phyloP scores from a whole-genome alignment of 2,797 vertebrate genomes.

The Centroberyx gerrardi region DNA sequence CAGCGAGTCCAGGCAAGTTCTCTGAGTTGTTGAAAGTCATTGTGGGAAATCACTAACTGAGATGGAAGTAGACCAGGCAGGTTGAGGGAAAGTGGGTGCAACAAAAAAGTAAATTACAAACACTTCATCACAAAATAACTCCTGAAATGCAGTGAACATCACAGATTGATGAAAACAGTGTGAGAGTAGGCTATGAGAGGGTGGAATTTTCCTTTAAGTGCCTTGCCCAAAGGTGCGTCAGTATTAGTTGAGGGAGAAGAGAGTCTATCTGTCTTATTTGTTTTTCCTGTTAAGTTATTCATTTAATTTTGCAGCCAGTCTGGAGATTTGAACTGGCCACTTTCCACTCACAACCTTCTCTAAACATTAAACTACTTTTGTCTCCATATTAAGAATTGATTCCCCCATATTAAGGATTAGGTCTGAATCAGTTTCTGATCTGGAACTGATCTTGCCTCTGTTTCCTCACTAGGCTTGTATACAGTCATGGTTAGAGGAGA shows the following conservation, averaged over 20 bases:
- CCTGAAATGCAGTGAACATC: slow-evolving; percentile 9
- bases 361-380: slow-evolving; percentile 3
- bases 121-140: slow-evolving; percentile 47
- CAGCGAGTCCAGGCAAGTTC: too few relatives aligned
- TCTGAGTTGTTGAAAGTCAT: too few relatives aligned
- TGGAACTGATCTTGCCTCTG: not conserved
- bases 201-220: slow-evolving; percentile 10
- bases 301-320: not conserved
- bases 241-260: not conserved
- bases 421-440: not conserved
- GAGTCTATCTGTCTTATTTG: slow-evolving; percentile 6
- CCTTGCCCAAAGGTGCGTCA: not conserved
- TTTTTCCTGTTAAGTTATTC: slow-evolving; percentile 15
- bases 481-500: too few relatives aligned
- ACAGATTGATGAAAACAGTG: not conserved
- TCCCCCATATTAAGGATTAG: not conserved
- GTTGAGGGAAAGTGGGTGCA: slow-evolving; percentile 38
- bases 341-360: not conserved
- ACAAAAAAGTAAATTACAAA: slow-evolving; percentile 53
- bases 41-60: too few relatives aligned
- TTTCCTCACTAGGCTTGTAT: slow-evolving; percentile 22
- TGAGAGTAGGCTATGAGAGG: slow-evolving; percentile 23
- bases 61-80: slow-evolving; percentile 36
- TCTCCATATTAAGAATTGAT: slow-evolving; percentile 6
- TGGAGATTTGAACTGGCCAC: slow-evolving; percentile 4